Conservation (phyloP, 1,140 invertebrate genomes). For the Ditylenchus dipsaci region DNA sequence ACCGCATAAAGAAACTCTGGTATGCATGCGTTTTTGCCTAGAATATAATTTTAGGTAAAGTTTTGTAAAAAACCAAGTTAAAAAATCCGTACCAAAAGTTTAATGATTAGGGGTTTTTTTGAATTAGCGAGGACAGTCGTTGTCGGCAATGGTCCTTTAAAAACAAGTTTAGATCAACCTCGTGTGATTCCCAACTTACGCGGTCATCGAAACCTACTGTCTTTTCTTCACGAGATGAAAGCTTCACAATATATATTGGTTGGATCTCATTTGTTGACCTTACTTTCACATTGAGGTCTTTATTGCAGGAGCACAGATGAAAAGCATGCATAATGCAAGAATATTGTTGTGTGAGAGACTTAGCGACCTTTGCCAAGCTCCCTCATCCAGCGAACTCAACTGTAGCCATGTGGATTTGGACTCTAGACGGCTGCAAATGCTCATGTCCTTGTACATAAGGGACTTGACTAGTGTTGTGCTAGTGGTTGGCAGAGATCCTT, state of each 20-base stretch:
- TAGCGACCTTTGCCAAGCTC: constrained; percentile 70
- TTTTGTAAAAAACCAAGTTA: too few relatives aligned
- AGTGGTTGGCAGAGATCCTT: constrained; percentile 73
- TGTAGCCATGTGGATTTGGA: constrained; percentile 26
- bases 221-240: constrained; percentile 22
- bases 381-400: background rate
- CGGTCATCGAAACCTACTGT: background rate
- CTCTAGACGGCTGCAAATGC: constrained; percentile 36
- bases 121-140: too few relatives aligned
- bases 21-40: too few relatives aligned
- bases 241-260: constrained; percentile 49
- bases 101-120: too few relatives aligned
- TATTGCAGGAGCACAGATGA: constrained; percentile 79
- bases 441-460: constrained; percentile 43
- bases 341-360: constrained; percentile 79
- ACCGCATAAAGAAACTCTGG: too few relatives aligned
- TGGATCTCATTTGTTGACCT: too few relatives aligned
- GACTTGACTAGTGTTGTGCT: constrained; percentile 64
- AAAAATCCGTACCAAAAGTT: too few relatives aligned
- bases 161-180: constrained; percentile 21
- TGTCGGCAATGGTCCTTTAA: background rate
- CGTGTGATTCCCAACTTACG: constrained; percentile 20
- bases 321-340: constrained; percentile 94
- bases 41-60: too few relatives aligned
- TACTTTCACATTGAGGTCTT: background rate